These are phyloP conservation scores for Troglohyphantes excavatus DNA, from an alignment of 2,888 invertebrate species.

Conservation along the genomic window DNA sequence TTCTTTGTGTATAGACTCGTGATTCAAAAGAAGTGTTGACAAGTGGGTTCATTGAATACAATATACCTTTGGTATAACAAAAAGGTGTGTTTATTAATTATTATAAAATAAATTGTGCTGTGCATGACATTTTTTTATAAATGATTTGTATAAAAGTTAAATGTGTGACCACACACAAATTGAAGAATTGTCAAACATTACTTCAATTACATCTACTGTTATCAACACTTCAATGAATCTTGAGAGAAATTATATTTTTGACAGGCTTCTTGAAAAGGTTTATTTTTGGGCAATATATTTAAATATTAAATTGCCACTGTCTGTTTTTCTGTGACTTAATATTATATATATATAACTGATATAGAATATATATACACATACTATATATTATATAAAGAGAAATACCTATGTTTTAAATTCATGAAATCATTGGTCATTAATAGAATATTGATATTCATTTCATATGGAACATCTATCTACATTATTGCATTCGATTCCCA, in stretches of 20 bases:
- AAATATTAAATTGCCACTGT: slow-evolving; percentile 59
- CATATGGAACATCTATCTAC: slow-evolving; percentile 75
- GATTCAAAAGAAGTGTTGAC: slow-evolving; percentile 68
- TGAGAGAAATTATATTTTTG: slow-evolving; percentile 70
- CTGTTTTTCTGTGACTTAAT: slow-evolving; percentile 67
- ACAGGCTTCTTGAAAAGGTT: slow-evolving; percentile 71
- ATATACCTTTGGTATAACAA: not conserved
- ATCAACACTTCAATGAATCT: slow-evolving; percentile 69
- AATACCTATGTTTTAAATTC: slow-evolving; percentile 70
- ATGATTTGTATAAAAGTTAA: not conserved
- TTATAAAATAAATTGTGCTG: not conserved
- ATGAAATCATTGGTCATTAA: slow-evolving; percentile 72
- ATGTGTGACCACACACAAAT: not conserved
- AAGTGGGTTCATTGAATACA: slow-evolving; percentile 13
- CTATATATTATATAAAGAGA: slow-evolving; percentile 68
- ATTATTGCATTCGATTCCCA: slow-evolving; percentile 63
- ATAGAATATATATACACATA: slow-evolving; percentile 70
- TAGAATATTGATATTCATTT: slow-evolving; percentile 63
- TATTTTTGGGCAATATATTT: slow-evolving; percentile 77
- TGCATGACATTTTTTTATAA: slow-evolving; percentile 18
- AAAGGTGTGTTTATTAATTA: slow-evolving; percentile 12
- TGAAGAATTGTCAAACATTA: not conserved
- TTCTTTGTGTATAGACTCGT: slow-evolving; percentile 37
- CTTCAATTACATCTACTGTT: slow-evolving; percentile 37
- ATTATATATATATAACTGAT: slow-evolving; percentile 73